These are phyloP conservation scores for Pachyrhynchus sulphureomaculatus DNA, from an alignment of 1,140 invertebrate genomes.

Conservation along the genomic window DNA sequence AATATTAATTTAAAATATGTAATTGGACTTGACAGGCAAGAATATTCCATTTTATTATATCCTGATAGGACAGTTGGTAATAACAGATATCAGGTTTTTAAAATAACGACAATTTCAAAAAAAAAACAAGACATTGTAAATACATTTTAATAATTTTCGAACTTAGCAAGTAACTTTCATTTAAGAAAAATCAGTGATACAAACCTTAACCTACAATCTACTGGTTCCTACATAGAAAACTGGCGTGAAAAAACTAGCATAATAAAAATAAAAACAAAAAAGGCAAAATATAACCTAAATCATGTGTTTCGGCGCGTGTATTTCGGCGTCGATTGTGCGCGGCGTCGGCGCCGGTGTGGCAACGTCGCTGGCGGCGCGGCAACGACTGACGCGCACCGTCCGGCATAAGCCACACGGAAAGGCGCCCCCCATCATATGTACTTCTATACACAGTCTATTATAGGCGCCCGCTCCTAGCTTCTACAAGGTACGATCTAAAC, in stretches of 20 bases:
- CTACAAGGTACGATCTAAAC: conserved; percentile 9
- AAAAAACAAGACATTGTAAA: no score
- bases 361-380: conserved; percentile 30
- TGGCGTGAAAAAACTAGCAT: conserved; percentile 20
- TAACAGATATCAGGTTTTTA: no score
- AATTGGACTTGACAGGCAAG: no score
- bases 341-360: conserved; percentile 28
- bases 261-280: conserved; percentile 2
- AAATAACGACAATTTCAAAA: no score
- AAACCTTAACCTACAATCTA: conserved; percentile 14
- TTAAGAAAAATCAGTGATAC: conserved; percentile 9
- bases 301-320: conserved; percentile 17
- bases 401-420: conserved; percentile 20
- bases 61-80: no score
- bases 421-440: conserved; percentile 7
- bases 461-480: conserved; percentile 7
- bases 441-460: not conserved
- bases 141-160: no score
- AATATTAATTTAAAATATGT: no score
- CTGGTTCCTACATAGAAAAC: conserved; percentile 8
- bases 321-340: conserved; percentile 4
- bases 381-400: conserved; percentile 22
- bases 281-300: conserved; percentile 1
- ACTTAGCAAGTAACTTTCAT: no score
- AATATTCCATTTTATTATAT: no score